A percentile compares a stretch with the other conserved stretches of the same genome.
phyloP scores from a whole-genome alignment of 2,113 vertebrate species.

The Thamnophis sirtalis region DNA sequence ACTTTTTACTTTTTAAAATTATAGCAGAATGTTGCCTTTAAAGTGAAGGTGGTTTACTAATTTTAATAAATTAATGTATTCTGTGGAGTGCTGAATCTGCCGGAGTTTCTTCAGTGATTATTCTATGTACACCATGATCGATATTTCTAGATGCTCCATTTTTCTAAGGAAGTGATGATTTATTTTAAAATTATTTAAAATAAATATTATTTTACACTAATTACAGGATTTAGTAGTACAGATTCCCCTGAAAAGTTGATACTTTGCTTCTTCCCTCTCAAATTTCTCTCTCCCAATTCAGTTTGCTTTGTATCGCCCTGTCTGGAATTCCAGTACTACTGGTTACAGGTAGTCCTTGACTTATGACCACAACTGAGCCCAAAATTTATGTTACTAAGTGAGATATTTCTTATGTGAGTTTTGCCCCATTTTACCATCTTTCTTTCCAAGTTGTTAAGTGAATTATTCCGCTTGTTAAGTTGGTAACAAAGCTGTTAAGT shows the following conservation, averaged over 20 bases:
- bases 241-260: not conserved
- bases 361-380: not conserved
- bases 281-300: not conserved
- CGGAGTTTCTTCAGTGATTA: not conserved
- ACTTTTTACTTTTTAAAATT: not conserved
- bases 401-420: not conserved
- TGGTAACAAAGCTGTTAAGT: not conserved
- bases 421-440: not conserved
- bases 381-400: not conserved
- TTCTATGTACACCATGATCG: not conserved
- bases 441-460: not conserved
- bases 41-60: not conserved
- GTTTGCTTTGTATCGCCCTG: not conserved
- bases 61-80: not conserved
- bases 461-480: not conserved
- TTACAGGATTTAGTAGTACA: not conserved
- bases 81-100: not conserved
- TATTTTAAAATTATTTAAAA: no score
- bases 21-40: not conserved
- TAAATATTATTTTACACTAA: no score
- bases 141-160: not conserved
- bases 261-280: not conserved
- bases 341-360: not conserved
- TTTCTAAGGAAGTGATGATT: not conserved
- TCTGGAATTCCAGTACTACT: not conserved